A percentile compares a stretch with the other conserved stretches of the same genome.
Evolutionary conservation across 2,888 invertebrate genomes (phyloP).

Genomic region (Dioctria linearis): DNA sequence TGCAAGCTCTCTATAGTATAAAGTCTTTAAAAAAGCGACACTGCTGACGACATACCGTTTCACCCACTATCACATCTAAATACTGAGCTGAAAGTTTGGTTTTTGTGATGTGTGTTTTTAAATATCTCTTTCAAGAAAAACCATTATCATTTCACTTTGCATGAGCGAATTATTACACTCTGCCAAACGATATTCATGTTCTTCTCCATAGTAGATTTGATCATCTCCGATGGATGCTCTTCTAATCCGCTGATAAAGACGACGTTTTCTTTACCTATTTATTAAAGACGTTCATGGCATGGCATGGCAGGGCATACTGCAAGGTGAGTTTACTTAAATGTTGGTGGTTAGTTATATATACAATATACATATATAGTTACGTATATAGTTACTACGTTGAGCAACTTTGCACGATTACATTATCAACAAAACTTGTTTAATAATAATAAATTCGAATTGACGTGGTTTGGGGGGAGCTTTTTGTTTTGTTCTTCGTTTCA

Average conservation of each 20-base stretch:
- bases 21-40: neutral
- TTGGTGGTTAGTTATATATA: no score
- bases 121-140: conserved; percentile 12
- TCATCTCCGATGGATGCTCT: neutral
- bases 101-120: neutral
- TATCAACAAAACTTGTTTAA: conserved; percentile 5
- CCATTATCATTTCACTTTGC: conserved; percentile 30
- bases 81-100: conserved; percentile 3
- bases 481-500: no score
- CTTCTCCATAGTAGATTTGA: neutral
- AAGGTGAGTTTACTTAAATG: neutral
- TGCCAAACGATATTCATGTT: neutral
- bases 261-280: conserved; percentile 3
- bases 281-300: conserved; percentile 8
- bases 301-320: neutral
- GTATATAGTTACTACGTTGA: neutral
- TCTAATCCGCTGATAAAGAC: neutral
- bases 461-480: neutral
- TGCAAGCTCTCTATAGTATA: neutral
- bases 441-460: neutral
- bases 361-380: no score
- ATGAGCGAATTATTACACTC: conserved; percentile 2
- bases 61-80: conserved; percentile 13
- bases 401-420: neutral
- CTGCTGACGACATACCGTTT: neutral